phyloP scores from a whole-genome alignment of 2,797 vertebrate species.

The Trichosurus vulpecula region DNA sequence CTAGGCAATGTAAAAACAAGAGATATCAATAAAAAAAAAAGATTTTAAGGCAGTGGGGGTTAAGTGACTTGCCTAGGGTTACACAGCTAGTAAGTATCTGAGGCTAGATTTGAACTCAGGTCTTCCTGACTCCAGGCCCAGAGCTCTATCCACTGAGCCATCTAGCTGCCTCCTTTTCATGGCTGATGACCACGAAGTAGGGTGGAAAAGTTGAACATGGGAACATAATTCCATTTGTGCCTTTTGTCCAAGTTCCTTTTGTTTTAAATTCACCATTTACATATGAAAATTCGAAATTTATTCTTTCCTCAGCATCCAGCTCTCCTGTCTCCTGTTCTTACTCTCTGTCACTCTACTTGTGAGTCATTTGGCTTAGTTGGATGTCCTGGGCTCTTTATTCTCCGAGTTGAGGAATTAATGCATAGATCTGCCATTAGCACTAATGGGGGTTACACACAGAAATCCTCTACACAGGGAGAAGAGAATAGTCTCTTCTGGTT shows the following conservation, averaged over 20 bases:
- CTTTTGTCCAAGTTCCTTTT: neutral
- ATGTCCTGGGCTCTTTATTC: constrained; percentile 64
- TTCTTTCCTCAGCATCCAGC: constrained; percentile 23
- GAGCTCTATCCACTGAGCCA: neutral
- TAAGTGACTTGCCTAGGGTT: neutral
- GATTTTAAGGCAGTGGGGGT: neutral
- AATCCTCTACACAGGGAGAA: constrained; percentile 77
- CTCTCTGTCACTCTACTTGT: constrained; percentile 70
- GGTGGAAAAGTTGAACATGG: neutral
- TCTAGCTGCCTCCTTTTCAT: neutral
- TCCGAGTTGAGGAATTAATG: constrained; percentile 73
- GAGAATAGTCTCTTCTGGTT: constrained; percentile 80
- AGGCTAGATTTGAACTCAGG: neutral
- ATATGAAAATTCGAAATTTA: constrained; percentile 5
- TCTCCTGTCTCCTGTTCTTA: constrained; percentile 56
- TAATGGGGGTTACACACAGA: constrained; percentile 81
- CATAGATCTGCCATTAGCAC: constrained; percentile 82
- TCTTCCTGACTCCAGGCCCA: neutral
- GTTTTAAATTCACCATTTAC: constrained; percentile 39
- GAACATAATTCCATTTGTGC: neutral
- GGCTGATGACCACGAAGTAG: neutral
- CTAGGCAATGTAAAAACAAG: neutral
- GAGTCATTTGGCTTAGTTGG: constrained; percentile 79
- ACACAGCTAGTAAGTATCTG: neutral
- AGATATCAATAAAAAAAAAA: neutral